Evolutionary conservation across 2,797 vertebrate species (phyloP).

Genomic region (Atherinosoma microstoma): DNA sequence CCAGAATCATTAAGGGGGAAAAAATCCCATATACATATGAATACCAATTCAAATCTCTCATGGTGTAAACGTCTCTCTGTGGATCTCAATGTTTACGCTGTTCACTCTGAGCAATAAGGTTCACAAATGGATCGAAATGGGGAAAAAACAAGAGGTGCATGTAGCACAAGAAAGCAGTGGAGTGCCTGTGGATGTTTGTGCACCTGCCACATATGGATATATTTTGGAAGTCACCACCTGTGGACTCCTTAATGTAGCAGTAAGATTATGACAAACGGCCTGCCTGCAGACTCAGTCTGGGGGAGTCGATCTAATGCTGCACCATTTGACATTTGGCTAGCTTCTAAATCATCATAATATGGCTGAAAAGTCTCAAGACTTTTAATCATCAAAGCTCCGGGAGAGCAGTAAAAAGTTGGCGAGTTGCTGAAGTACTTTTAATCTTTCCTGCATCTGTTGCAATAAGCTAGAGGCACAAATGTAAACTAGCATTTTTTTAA

Average conservation of each 20-base stretch:
- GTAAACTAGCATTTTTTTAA: background rate
- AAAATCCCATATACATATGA: slow-evolving; percentile 11
- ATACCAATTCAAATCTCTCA: slow-evolving; percentile 30
- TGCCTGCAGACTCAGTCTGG: slow-evolving; percentile 40
- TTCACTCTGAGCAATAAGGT: slow-evolving; percentile 6
- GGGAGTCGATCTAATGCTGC: slow-evolving; percentile 19
- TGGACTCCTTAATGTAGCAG: background rate
- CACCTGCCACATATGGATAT: background rate
- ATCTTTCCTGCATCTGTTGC: background rate
- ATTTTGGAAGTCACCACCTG: background rate
- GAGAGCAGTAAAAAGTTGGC: slow-evolving; percentile 14
- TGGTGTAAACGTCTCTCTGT: slow-evolving; percentile 8
- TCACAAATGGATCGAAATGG: background rate
- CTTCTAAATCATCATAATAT: slow-evolving; percentile 44
- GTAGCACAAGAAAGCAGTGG: background rate
- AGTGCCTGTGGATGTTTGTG: slow-evolving; percentile 2
- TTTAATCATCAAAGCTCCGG: slow-evolving; percentile 33
- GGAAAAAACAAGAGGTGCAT: background rate
- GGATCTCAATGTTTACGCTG: slow-evolving; percentile 4
- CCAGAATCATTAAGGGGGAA: slow-evolving; percentile 3
- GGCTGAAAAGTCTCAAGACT: slow-evolving; percentile 33
- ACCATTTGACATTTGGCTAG: slow-evolving; percentile 45
- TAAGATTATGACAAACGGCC: slow-evolving; percentile 49
- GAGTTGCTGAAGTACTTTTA: slow-evolving; percentile 6
- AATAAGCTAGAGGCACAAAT: slow-evolving; percentile 14